These are phyloP conservation scores for Periophthalmus magnuspinnatus DNA, from an alignment of 2,797 vertebrate species.

Conservation along the genomic window DNA sequence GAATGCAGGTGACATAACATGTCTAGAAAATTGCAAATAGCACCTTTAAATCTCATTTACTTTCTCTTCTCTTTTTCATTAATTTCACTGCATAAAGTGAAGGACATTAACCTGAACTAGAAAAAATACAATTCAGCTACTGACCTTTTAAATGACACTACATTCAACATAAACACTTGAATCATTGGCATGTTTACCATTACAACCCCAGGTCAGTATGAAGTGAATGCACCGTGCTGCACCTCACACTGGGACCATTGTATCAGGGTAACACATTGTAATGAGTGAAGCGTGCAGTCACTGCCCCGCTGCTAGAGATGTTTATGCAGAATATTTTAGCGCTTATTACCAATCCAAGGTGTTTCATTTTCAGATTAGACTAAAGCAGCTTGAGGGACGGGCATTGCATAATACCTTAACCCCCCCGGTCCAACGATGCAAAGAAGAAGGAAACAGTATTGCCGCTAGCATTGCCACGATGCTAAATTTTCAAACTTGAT, in stretches of 20 bases:
- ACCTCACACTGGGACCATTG: background rate
- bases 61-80: too few species aligned
- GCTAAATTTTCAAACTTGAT: too few species aligned
- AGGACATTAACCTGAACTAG: background rate
- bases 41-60: too few species aligned
- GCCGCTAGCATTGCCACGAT: too few species aligned
- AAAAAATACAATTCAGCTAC: background rate
- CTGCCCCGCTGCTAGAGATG: conserved; percentile 24
- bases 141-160: background rate
- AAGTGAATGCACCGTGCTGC: background rate
- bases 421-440: background rate
- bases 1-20: too few species aligned
- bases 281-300: conserved; percentile 10
- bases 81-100: background rate
- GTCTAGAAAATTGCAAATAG: too few species aligned
- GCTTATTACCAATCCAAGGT: conserved; percentile 67
- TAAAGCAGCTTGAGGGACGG: conserved; percentile 24
- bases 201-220: background rate
- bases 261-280: conserved; percentile 11
- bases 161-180: background rate
- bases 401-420: background rate
- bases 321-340: conserved; percentile 69
- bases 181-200: background rate
- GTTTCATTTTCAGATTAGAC: conserved; percentile 74
- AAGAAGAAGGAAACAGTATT: background rate